These are phyloP conservation scores for Pocillopora damicornis DNA, from an alignment of 64 coral and sea anemone species.

Conservation along the genomic window DNA sequence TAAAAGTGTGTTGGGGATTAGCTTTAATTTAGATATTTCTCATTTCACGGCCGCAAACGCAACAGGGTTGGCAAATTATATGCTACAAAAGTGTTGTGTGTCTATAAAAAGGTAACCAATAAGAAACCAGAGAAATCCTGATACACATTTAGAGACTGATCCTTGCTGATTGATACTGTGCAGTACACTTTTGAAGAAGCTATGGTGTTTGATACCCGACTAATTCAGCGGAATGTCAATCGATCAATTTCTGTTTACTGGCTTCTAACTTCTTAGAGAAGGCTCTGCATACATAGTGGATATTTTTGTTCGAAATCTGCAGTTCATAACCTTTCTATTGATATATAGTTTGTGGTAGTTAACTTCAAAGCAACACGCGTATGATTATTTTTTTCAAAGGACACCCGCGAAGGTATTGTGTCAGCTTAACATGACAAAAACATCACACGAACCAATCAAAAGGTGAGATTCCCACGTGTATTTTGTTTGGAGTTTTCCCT, in stretches of 20 bases:
- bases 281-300: neutral
- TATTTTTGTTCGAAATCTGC: conserved; percentile 1
- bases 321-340: conserved; percentile 12
- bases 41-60: no score
- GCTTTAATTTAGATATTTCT: no score
- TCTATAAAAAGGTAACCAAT: no score
- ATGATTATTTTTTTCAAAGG: neutral
- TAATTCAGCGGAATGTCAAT: neutral
- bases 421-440: neutral
- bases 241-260: neutral
- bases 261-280: conserved; percentile 6
- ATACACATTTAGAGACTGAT: neutral
- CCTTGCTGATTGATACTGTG: conserved; percentile 6
- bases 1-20: no score
- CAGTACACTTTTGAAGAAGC: conserved; percentile 3
- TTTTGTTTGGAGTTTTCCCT: no score
- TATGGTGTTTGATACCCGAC: neutral
- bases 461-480: conserved; percentile 1
- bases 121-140: no score
- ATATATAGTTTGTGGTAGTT: neutral
- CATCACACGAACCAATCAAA: conserved; percentile 4
- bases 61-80: no score
- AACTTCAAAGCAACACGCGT: neutral
- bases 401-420: neutral
- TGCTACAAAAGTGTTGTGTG: no score